Evolutionary conservation across 2,797 vertebrate genomes (phyloP).

Genomic region (Peromyscus attwateri): DNA sequence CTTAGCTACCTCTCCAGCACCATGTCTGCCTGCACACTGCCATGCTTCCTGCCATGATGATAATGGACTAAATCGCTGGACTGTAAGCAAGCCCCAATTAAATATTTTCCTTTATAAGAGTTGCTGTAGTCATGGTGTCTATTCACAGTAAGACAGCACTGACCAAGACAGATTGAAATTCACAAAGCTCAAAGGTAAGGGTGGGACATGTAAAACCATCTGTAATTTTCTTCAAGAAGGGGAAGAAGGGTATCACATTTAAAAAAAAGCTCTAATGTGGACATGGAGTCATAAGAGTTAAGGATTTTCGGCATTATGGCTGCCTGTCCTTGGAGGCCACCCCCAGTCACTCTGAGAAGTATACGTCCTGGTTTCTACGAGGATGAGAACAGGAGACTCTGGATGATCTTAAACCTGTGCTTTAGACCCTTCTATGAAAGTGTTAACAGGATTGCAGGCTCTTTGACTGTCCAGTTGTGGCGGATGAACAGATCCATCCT

Average conservation of each 20-base stretch:
- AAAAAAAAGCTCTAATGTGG: background rate
- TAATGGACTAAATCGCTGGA: background rate
- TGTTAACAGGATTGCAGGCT: no score
- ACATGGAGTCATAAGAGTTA: background rate
- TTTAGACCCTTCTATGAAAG: no score
- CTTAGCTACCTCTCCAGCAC: background rate
- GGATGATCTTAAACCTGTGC: no score
- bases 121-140: background rate
- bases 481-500: no score
- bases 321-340: no score
- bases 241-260: background rate
- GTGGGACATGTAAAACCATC: background rate
- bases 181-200: background rate
- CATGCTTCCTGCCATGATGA: background rate
- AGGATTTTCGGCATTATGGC: no score
- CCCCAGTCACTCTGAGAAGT: no score
- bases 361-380: no score
- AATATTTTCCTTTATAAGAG: background rate
- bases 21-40: background rate
- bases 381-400: no score
- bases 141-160: background rate
- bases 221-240: background rate
- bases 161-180: background rate
- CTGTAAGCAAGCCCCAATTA: background rate
- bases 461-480: no score